A percentile compares a stretch with the other conserved stretches of the same genome.
These are phyloP conservation scores for Mandrillus leucophaeus DNA, from an alignment of 2,113 vertebrate species.

Conservation along the genomic window DNA sequence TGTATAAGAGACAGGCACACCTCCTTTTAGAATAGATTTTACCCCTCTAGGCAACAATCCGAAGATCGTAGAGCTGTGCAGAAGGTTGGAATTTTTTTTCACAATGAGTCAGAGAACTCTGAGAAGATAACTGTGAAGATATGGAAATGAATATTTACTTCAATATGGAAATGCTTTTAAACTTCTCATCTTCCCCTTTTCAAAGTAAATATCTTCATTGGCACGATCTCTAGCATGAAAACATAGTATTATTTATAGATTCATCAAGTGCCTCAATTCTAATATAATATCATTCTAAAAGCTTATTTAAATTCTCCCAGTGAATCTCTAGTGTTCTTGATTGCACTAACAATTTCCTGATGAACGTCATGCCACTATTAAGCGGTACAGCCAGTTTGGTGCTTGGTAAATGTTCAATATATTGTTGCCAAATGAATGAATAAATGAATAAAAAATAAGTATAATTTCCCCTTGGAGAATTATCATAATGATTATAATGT, in stretches of 20 bases:
- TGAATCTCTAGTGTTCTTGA: not conserved
- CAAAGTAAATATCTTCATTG: not conserved
- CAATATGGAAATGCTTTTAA: constrained; percentile 40
- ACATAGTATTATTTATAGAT: constrained; percentile 3
- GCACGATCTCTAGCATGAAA: not conserved
- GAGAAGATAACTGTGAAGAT: not conserved
- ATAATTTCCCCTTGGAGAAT: not conserved
- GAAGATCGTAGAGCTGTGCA: not conserved
- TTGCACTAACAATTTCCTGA: not conserved
- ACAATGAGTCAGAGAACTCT: not conserved
- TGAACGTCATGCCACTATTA: not conserved
- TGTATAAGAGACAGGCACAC: no score
- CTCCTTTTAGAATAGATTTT: not conserved
- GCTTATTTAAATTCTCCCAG: not conserved
- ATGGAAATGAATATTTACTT: not conserved
- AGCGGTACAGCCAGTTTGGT: not conserved
- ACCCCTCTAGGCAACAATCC: not conserved
- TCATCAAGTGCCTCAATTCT: not conserved
- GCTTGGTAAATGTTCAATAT: not conserved
- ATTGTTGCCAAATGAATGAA: not conserved
- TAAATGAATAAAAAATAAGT: constrained; percentile 16
- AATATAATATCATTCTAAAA: not conserved
- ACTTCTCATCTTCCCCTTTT: not conserved
- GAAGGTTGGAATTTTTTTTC: not conserved
- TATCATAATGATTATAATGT: not conserved